Base-by-base conservation (phyloP, 2,797 vertebrate species). In the Garrulus glandarius region DNA sequence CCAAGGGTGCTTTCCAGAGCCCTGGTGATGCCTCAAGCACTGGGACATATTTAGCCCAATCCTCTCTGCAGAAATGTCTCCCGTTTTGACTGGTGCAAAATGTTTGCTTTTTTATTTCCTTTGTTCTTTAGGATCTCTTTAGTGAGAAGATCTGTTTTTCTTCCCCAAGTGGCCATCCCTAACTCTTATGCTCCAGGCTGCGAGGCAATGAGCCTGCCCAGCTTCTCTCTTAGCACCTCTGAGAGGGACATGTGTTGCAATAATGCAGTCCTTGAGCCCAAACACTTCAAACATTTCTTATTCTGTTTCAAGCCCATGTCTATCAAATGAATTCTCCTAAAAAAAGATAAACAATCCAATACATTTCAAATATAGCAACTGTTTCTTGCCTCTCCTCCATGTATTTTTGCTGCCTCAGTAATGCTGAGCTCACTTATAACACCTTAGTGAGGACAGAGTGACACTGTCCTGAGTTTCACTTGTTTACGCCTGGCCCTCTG, bases 171-270 rank as follows among this genome's bases (percentile, higher is more conserved):
- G 29, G 17, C 26, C 34, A 44, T n/a, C 14, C 15, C 2, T 26
- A 7, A 30, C 30, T 68, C 43, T 57, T 34, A 13, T 41, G 41
- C 37, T 53, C 15, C 47, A 56, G 36, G 15, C 2, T 10, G 36
- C 0, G 1, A 68, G 49, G 30, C 16, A 46, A 5, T 9, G 9
- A 43, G 30, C 19, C 29, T 27, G 49, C 41, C 11, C 56, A 70
- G 26, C 44, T 91, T 63, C 36, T 46, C 69, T 34, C 47, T n/a
- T 14, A 23, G 56, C 20, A 10, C 4, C 29, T 39, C 5, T 30
- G 27, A 23, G 18, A 71, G 53, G 7, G 8, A 2, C 9, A 3
- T 15, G 12, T 1, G 0, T 11, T 49, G 23, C 27, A n/a, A 23
- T 27, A 20, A 32, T 14, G 27, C 1, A 10, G 63, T 43, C 41